phyloP scores from a whole-genome alignment of 2,888 invertebrate species.

The Melolontha melolontha region DNA sequence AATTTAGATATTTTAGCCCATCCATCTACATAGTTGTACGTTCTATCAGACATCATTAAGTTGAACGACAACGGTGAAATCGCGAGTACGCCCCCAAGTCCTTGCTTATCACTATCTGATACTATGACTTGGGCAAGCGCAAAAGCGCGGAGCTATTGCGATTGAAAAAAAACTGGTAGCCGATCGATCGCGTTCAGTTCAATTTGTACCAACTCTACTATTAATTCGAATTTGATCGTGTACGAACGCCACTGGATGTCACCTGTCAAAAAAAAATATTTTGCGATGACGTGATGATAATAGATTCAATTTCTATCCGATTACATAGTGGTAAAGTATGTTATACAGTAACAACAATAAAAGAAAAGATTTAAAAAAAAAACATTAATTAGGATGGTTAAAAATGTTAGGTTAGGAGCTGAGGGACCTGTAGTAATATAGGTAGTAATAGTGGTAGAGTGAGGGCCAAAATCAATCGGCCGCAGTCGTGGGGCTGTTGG shows the following conservation, averaged over 20 bases:
- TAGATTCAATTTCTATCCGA: conserved; percentile 5
- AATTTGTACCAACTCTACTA: too few species aligned
- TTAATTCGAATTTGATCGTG: not conserved
- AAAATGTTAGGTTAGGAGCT: conserved; percentile 30
- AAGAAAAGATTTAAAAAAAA: not conserved
- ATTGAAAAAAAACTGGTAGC: too few species aligned
- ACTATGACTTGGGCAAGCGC: too few species aligned
- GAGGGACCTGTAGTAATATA: conserved; percentile 52
- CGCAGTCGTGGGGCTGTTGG: conserved; percentile 61
- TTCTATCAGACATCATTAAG: too few species aligned
- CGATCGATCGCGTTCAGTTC: too few species aligned
- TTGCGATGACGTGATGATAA: conserved; percentile 30
- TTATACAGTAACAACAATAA: too few species aligned
- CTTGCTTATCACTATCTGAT: too few species aligned
- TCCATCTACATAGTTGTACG: too few species aligned
- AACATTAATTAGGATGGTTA: conserved; percentile 5
- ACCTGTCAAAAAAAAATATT: not conserved
- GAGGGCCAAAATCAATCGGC: conserved; percentile 67
- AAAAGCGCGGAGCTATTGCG: too few species aligned
- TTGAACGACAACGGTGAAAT: too few species aligned
- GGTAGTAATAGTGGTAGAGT: conserved; percentile 61
- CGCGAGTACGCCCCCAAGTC: too few species aligned
- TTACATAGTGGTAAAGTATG: not conserved
- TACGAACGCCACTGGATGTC: conserved; percentile 29
- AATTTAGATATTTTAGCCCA: too few species aligned